Conservation (phyloP, 1,140 invertebrate genomes). For the Hylaeus anthracinus region DNA sequence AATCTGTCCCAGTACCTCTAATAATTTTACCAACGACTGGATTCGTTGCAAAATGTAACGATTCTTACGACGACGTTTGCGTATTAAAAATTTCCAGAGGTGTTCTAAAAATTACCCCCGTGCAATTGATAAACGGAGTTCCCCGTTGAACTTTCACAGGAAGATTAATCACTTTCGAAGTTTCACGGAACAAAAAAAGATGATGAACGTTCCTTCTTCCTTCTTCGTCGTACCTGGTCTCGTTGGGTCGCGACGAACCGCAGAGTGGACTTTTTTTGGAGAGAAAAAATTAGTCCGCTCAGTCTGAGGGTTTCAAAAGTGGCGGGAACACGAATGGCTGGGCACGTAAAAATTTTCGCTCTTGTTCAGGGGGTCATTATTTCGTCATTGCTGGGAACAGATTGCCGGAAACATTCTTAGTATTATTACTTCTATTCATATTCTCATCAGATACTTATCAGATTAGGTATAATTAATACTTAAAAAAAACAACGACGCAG, state of each 20-base stretch:
- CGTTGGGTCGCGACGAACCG: background rate
- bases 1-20: too few relatives aligned
- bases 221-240: background rate
- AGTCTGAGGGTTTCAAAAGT: background rate
- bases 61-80: background rate
- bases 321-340: background rate
- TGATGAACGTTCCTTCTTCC: background rate
- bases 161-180: background rate
- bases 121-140: background rate
- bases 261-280: background rate
- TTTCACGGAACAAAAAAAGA: background rate
- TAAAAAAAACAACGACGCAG: too few relatives aligned
- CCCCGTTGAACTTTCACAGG: background rate
- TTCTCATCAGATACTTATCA: too few relatives aligned
- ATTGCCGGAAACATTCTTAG: conserved; percentile 5
- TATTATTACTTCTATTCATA: too few relatives aligned
- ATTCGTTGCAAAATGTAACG: background rate
- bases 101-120: background rate
- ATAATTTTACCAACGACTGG: too few relatives aligned
- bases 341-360: too few relatives aligned
- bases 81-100: background rate
- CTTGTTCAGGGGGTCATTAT: background rate
- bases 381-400: conserved; percentile 21
- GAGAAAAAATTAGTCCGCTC: background rate
- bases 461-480: too few relatives aligned